Percentiles rank a stretch among this genome's conserved stretches.
Evolutionary conservation across 2,888 invertebrate species (phyloP).

Genomic region (Acanthococcus lagerstroemiae): DNA sequence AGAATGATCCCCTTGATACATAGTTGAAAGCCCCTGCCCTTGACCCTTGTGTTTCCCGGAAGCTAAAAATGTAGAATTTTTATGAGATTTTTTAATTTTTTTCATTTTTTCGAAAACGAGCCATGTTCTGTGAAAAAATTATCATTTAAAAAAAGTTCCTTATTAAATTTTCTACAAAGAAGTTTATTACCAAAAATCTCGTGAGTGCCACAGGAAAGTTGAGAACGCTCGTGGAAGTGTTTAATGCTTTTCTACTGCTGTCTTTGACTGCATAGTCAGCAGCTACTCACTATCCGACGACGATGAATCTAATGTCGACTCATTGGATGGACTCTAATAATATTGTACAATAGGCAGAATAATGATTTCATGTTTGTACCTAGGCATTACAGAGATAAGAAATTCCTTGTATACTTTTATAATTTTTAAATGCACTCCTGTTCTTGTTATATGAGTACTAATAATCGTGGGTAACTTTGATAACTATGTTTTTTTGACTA

Average conservation of each 20-base stretch:
- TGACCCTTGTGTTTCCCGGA: background rate
- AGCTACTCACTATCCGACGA: background rate
- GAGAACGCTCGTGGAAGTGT: background rate
- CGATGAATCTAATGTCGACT: background rate
- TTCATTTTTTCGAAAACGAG: background rate
- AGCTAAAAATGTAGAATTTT: background rate
- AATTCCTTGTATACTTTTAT: too few relatives aligned
- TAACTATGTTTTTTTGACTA: too few relatives aligned
- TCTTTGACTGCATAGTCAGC: background rate
- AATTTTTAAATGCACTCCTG: too few relatives aligned
- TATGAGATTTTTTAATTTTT: background rate
- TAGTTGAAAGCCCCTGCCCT: background rate
- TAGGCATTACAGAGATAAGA: too few relatives aligned
- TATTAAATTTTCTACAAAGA: background rate
- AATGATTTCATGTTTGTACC: too few relatives aligned
- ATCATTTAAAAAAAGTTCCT: background rate
- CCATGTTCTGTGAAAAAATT: background rate
- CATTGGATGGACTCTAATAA: background rate
- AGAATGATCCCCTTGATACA: too few relatives aligned
- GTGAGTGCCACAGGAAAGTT: background rate
- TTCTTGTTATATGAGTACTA: too few relatives aligned
- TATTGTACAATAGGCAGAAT: too few relatives aligned
- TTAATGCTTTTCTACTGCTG: background rate
- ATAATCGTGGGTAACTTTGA: too few relatives aligned
- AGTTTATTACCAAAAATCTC: background rate